phyloP scores from a whole-genome alignment of 2,888 invertebrate species.

The Heliconius cydno region DNA sequence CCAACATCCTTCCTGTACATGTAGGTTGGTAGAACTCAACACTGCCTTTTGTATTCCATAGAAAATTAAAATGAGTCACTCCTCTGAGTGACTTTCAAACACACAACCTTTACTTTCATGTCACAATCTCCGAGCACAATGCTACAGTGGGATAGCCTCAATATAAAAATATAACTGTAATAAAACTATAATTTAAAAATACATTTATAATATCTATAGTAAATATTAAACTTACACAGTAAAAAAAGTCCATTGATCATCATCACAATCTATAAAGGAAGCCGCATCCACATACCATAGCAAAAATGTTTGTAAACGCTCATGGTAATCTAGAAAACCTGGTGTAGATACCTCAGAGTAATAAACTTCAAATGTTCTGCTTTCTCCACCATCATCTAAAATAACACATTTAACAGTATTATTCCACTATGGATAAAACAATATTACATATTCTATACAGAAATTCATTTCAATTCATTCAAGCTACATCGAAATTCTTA shows the following conservation, averaged over 20 bases:
- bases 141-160: no score
- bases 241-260: constrained; percentile 95
- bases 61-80: no score
- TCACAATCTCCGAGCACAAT: no score
- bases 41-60: no score
- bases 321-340: constrained; percentile 91
- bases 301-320: constrained; percentile 94
- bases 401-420: background rate
- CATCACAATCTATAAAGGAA: constrained; percentile 95
- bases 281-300: constrained; percentile 99
- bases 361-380: constrained; percentile 90
- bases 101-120: no score
- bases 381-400: constrained; percentile 59
- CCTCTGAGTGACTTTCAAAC: no score
- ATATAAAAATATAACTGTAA: background rate
- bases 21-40: no score
- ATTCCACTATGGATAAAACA: no score
- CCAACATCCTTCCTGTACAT: no score
- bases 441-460: no score
- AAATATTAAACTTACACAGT: constrained; percentile 85
- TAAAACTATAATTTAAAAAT: background rate
- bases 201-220: background rate
- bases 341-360: constrained; percentile 87
- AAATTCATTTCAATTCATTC: no score
- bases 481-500: no score